Evolutionary conservation across 30 jellyfish, hydroid and myxozoan genomes (phyloP).

Genomic region (Aurelia coerulea): DNA sequence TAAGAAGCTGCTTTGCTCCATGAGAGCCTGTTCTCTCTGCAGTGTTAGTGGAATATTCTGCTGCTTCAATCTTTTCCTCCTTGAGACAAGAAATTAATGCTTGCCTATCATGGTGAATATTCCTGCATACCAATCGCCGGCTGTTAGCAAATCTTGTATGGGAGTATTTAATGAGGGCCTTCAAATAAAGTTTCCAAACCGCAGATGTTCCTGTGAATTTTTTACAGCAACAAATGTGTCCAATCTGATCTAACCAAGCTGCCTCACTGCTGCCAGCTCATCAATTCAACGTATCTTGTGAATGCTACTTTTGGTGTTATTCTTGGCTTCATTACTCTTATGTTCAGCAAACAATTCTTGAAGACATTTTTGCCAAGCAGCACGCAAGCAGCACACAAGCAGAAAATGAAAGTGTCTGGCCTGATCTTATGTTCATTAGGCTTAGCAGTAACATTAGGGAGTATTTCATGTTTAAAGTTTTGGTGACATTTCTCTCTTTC

Average conservation of each 20-base stretch:
- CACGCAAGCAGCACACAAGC: no score
- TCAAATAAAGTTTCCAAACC: conserved; percentile 8
- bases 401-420: no score
- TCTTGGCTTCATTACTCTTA: background rate
- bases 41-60: background rate
- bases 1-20: conserved; percentile 21
- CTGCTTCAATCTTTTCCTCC: background rate
- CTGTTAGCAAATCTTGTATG: background rate
- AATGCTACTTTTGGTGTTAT: no score
- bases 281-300: no score
- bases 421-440: no score
- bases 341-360: background rate
- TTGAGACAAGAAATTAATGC: background rate
- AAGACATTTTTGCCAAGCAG: no score
- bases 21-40: background rate
- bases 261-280: no score
- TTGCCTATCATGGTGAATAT: conserved; percentile 35
- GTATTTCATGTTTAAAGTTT: no score
- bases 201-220: conserved; percentile 4
- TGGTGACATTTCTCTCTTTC: no score
- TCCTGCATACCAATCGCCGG: conserved; percentile 16
- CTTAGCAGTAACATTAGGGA: no score
- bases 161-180: conserved; percentile 12
- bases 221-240: no score
- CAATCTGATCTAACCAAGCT: no score